Evolutionary conservation across 2,888 invertebrate species (phyloP).

Genomic region (Metellina segmentata): DNA sequence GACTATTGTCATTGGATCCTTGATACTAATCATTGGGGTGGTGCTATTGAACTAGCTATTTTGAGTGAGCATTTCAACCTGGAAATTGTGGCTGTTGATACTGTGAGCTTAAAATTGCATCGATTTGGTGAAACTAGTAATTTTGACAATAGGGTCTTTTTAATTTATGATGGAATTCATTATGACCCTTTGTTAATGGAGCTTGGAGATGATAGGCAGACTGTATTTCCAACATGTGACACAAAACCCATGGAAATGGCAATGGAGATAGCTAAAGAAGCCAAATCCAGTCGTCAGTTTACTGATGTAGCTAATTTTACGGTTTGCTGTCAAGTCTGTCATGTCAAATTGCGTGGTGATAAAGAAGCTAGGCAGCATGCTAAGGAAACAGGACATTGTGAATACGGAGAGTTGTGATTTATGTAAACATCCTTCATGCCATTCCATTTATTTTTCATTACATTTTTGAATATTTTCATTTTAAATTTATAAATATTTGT

Average conservation of each 20-base stretch:
- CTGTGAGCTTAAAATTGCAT: conserved; percentile 93
- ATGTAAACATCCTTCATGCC: background rate
- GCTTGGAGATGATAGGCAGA: conserved; percentile 86
- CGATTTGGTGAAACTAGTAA: conserved; percentile 94
- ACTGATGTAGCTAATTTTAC: conserved; percentile 94
- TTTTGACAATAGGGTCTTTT: conserved; percentile 90
- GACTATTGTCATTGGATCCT: conserved; percentile 96
- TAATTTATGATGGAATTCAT: conserved; percentile 97
- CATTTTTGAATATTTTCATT: background rate
- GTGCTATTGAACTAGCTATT: conserved; percentile 95
- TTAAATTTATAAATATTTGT: no score
- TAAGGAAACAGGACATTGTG: conserved; percentile 88
- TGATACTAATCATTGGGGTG: conserved; percentile 95
- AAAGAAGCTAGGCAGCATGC: conserved; percentile 92
- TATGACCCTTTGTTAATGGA: conserved; percentile 96
- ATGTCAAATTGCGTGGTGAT: conserved; percentile 89
- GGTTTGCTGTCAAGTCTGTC: conserved; percentile 91
- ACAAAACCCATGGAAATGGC: conserved; percentile 88
- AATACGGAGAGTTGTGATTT: conserved; percentile 81
- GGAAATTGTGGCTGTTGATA: conserved; percentile 96
- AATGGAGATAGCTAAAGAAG: conserved; percentile 91
- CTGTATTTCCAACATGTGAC: conserved; percentile 90
- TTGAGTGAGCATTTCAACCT: conserved; percentile 91
- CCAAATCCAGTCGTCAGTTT: conserved; percentile 92
- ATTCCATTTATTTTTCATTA: background rate